phyloP scores from a whole-genome alignment of 1,140 invertebrate genomes.

The Macrostomum lignano region DNA sequence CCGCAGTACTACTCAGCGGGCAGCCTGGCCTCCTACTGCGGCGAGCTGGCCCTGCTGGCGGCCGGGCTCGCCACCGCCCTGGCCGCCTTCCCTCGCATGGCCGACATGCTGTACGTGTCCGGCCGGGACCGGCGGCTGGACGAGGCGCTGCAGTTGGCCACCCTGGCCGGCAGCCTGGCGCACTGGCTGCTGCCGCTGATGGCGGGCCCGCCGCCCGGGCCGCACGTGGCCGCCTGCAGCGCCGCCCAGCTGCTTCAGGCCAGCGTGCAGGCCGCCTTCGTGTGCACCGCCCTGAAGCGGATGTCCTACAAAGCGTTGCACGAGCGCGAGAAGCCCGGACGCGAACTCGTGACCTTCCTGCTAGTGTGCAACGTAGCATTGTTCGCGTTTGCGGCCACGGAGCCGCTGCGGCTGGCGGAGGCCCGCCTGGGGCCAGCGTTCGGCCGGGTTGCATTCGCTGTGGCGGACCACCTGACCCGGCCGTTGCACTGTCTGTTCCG shows the following conservation, averaged over 20 bases:
- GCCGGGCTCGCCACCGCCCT: constrained; percentile 10
- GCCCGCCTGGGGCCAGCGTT: constrained; percentile 14
- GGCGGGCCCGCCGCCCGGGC: constrained; percentile 34
- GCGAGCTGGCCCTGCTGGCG: constrained; percentile 11
- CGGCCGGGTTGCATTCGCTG: constrained; percentile 14
- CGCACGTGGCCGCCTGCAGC: constrained; percentile 12
- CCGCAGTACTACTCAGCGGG: constrained; percentile 6
- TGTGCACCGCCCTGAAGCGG: constrained; percentile 34
- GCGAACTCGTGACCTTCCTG: constrained; percentile 72
- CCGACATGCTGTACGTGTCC: constrained; percentile 52
- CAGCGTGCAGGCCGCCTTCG: constrained; percentile 56
- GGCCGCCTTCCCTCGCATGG: constrained; percentile 38
- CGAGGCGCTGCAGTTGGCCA: constrained; percentile 58
- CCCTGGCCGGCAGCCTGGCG: constrained; percentile 60
- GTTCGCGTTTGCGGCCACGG: too few species aligned
- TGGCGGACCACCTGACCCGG: constrained; percentile 15
- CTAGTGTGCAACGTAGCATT: constrained; percentile 48
- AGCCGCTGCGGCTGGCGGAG: constrained; percentile 11
- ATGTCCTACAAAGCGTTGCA: constrained; percentile 62
- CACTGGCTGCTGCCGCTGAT: constrained; percentile 73
- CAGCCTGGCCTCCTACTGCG: constrained; percentile 10
- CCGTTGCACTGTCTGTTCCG: constrained; percentile 18
- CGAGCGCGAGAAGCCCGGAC: constrained; percentile 62
- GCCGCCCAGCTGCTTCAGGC: constrained; percentile 47
- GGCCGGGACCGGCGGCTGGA: constrained; percentile 53